Evolutionary conservation across 2,797 vertebrate species (phyloP).

Genomic region (Manis pentadactyla): DNA sequence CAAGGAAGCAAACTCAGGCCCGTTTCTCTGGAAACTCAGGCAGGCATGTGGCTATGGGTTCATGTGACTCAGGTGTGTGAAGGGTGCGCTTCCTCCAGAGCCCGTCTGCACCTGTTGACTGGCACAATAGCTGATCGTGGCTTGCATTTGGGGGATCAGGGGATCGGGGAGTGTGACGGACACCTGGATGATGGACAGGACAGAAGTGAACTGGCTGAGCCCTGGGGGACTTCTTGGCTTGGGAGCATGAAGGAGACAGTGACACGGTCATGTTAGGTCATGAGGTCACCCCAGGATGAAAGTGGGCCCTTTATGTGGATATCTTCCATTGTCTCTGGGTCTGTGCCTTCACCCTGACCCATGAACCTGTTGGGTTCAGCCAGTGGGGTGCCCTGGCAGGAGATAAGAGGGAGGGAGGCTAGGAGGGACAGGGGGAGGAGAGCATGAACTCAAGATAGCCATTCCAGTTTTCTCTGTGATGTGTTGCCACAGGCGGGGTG

Average conservation of each 20-base stretch:
- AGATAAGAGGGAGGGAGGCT: background rate
- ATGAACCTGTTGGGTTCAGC: background rate
- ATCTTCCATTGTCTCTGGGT: background rate
- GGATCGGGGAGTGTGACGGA: background rate
- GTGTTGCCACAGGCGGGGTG: accelerated
- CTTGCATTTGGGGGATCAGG: background rate
- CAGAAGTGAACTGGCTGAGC: background rate
- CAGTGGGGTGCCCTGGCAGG: background rate
- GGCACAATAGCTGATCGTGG: background rate
- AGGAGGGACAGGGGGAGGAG: background rate
- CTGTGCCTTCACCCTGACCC: no score
- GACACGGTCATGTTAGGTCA: background rate
- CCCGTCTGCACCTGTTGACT: accelerated
- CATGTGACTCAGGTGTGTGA: accelerated
- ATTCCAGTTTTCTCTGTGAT: background rate
- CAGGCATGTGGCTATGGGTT: accelerated
- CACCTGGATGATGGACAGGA: background rate
- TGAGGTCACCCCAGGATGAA: background rate
- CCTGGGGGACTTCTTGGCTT: background rate
- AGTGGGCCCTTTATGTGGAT: no score
- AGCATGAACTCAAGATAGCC: accelerated
- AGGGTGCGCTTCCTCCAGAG: accelerated
- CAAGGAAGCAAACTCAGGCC: background rate
- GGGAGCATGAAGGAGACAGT: background rate
- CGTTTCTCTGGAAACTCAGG: background rate